Evolutionary conservation across 1,140 invertebrate genomes (phyloP).

Genomic region (Homalodisca vitripennis): DNA sequence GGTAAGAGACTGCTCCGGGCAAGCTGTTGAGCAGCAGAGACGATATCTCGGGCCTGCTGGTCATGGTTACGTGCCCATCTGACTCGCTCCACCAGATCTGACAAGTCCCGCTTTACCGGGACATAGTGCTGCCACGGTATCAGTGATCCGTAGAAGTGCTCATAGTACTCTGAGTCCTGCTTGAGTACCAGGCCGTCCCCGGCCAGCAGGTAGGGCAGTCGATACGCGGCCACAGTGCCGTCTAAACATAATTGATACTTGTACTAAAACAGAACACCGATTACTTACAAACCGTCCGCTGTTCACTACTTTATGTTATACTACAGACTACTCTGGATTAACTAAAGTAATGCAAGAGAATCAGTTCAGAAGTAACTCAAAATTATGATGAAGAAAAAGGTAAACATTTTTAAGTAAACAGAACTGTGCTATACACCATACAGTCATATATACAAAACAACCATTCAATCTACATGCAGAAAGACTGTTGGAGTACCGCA

Average conservation of each 20-base stretch:
- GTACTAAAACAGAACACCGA: constrained; percentile 82
- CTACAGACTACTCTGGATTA: no score
- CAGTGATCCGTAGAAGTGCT: constrained; percentile 87
- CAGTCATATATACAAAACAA: no score
- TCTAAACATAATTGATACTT: constrained; percentile 96
- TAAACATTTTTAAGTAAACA: no score
- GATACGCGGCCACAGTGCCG: constrained; percentile 94
- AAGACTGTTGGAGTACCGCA: no score
- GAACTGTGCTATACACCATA: no score
- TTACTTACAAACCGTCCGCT: no score
- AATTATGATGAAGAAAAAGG: no score
- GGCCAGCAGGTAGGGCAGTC: constrained; percentile 87
- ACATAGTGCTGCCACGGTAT: constrained; percentile 79
- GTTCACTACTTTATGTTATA: no score
- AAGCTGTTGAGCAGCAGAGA: constrained; percentile 69
- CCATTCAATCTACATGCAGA: no score
- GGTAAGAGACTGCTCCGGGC: constrained; percentile 78
- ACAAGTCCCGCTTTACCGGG: constrained; percentile 76
- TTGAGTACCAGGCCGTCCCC: constrained; percentile 88
- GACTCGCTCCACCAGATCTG: constrained; percentile 76
- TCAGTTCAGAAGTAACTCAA: no score
- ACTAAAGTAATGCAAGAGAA: no score
- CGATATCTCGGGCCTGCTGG: constrained; percentile 66
- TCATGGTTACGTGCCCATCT: constrained; percentile 81
- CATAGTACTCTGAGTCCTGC: constrained; percentile 90